phyloP scores from a whole-genome alignment of 2,797 vertebrate genomes.

The Chaenodraco wilsoni region DNA sequence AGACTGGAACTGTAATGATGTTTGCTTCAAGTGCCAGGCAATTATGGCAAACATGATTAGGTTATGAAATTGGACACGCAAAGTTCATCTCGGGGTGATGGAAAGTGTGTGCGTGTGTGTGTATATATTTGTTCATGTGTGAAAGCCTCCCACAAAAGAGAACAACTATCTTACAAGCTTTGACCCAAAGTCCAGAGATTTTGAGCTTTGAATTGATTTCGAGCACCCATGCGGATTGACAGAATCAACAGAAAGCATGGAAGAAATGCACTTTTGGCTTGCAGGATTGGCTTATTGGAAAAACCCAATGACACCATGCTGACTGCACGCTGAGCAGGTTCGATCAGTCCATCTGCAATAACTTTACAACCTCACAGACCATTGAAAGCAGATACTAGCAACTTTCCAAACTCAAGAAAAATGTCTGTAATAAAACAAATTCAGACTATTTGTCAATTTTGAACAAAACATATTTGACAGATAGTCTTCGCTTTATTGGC shows the following conservation, averaged over 20 bases:
- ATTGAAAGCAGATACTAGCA: constrained; percentile 15
- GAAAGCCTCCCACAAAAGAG: constrained; percentile 13
- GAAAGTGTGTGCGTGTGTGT: constrained; percentile 21
- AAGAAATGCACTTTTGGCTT: constrained; percentile 14
- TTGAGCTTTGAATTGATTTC: constrained; percentile 41
- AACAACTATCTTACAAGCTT: constrained; percentile 18
- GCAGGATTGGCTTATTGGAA: constrained; percentile 15
- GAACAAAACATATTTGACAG: not conserved
- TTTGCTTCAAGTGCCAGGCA: constrained; percentile 34
- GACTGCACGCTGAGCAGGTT: constrained; percentile 11
- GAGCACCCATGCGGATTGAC: constrained; percentile 3
- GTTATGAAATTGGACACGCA: constrained; percentile 53
- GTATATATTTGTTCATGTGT: not conserved
- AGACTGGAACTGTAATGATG: constrained; percentile 45
- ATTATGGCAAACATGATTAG: constrained; percentile 59
- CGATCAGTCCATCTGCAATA: constrained; percentile 13
- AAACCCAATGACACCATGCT: not conserved
- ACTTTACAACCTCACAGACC: not conserved
- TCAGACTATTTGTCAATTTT: not conserved
- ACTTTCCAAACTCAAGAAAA: not conserved
- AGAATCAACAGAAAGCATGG: constrained; percentile 23
- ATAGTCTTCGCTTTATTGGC: not conserved
- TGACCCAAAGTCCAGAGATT: constrained; percentile 37
- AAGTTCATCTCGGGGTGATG: constrained; percentile 47
- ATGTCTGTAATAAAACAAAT: not conserved